Evolutionary conservation across 1,140 invertebrate species (phyloP), one percentile per base, ranked within the genome.

Genomic region (Telenomus remus): DNA sequence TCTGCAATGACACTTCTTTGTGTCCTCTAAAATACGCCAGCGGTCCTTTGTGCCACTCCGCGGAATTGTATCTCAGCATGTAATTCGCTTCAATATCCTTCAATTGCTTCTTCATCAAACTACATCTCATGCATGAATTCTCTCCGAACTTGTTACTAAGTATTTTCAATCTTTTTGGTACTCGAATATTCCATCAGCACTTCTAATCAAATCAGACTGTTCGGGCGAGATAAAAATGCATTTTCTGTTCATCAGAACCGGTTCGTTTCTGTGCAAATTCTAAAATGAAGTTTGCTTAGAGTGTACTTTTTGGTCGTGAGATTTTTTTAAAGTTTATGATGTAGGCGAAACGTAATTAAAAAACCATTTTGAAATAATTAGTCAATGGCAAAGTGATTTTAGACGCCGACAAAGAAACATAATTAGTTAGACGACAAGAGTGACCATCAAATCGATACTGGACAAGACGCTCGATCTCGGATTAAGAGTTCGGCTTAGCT

Each of bases 1-100:
- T 35, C 39, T 42, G 69, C 72, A 69, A 68, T 64, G 76, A 74
- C 65, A 53, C 60, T 59, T 72, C 79, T 76, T 80, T 80, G 74
- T 75, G 57, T 15, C 43, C n/a, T 27, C 14, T 39, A 56, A 65
- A 66, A 51, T 60, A 43, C 14, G 39, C 55, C 63, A 33, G 14
- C 42, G 56, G 63, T 47, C 69, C 59, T 72, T 72, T 65, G 55
- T 64, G 59, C 53, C 16, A 11, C 33, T 12, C 39, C 48, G 61
- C 44, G 50, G n/a, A 66, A 60, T 65, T 73, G 65, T 73, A 60
- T 65, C 59, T 14, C 44, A 33, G 27, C 34, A 37, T 13, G 50
- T 54, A 47, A 64, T 64, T 64, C 69, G 59, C 47, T 53, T 43
- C 48, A 64, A 55, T 64, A 57, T 64, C 56, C 48, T 69, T 66